Evolutionary conservation across 2,113 vertebrate genomes (phyloP).

Genomic region (Hyaena hyaena): DNA sequence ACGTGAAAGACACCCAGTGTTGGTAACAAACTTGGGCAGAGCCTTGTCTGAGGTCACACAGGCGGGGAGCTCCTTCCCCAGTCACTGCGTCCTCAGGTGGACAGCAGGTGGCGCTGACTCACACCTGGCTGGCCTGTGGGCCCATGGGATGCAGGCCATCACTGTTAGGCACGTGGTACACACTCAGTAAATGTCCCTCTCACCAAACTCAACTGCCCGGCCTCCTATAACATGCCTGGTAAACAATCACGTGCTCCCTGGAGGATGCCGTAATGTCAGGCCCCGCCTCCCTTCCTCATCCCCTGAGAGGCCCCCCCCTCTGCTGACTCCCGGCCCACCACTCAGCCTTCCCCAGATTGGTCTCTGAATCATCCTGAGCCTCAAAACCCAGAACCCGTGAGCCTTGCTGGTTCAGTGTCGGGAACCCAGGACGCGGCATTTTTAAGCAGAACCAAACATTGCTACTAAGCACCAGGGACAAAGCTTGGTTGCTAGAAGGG

Average conservation of each 20-base stretch:
- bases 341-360: accelerated
- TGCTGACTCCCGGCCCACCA: background rate
- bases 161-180: accelerated
- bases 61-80: background rate
- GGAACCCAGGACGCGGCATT: accelerated
- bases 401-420: accelerated
- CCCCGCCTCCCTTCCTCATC: background rate
- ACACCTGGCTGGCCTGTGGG: background rate
- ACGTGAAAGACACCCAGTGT: background rate
- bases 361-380: background rate
- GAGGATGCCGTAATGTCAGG: accelerated
- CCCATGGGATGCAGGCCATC: background rate
- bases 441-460: too few relatives aligned
- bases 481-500: background rate
- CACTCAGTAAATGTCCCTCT: too few relatives aligned
- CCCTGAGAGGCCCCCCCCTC: background rate
- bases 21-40: background rate
- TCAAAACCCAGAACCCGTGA: accelerated
- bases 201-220: accelerated
- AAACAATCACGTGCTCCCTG: accelerated
- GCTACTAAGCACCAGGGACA: background rate
- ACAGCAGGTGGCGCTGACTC: background rate
- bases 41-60: background rate
- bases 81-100: background rate
- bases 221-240: too few relatives aligned